Evolutionary conservation across 2,888 invertebrate species (phyloP).

Genomic region (Blera fallax): DNA sequence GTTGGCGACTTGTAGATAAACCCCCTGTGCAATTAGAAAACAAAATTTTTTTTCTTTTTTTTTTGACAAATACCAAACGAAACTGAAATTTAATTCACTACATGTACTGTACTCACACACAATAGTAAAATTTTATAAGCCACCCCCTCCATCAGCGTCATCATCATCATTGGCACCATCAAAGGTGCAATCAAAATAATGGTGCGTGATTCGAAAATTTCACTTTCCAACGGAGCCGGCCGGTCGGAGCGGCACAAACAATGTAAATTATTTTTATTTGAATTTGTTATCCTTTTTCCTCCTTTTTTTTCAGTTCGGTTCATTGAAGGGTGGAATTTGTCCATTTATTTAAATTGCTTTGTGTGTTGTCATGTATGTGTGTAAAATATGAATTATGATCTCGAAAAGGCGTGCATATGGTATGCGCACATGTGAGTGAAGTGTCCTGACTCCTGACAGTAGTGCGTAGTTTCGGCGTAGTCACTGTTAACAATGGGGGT

Average conservation of each 20-base stretch:
- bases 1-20: conserved; percentile 40
- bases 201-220: conserved; percentile 71
- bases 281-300: conserved; percentile 40
- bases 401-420: conserved; percentile 39
- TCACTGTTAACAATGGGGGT: conserved; percentile 52
- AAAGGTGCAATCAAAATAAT: conserved; percentile 73
- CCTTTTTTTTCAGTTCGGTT: neutral
- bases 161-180: conserved; percentile 65
- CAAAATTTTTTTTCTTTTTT: conserved; percentile 40
- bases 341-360: conserved; percentile 67
- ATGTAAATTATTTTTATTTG: conserved; percentile 53
- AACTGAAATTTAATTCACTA: conserved; percentile 66
- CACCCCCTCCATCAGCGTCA: conserved; percentile 56
- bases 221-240: conserved; percentile 40
- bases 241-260: neutral
- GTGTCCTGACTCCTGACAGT: conserved; percentile 1
- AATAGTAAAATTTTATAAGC: conserved; percentile 34
- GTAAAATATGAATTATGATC: conserved; percentile 69
- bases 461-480: conserved; percentile 3
- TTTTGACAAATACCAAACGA: conserved; percentile 63
- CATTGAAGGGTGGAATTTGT: conserved; percentile 62
- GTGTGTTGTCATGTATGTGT: conserved; percentile 42
- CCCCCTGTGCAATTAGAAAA: conserved; percentile 57
- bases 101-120: conserved; percentile 10
- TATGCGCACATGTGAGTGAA: conserved; percentile 18